phyloP scores from a whole-genome alignment of 2,113 vertebrate genomes.

The Columbina picui region DNA sequence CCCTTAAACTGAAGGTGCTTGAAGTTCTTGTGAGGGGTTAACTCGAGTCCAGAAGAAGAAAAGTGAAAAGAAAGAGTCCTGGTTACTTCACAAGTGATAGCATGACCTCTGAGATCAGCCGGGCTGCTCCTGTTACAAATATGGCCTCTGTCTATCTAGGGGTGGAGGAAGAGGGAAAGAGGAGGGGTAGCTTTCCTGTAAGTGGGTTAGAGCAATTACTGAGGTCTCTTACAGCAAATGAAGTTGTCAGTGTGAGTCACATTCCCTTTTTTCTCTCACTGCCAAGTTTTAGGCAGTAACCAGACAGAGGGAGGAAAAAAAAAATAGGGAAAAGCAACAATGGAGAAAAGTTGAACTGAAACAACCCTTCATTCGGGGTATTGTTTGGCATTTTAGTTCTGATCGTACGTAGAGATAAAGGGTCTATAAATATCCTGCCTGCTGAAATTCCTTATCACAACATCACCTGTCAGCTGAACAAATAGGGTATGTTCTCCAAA shows the following conservation, averaged over 20 bases:
- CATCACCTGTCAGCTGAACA: slow-evolving; percentile 53
- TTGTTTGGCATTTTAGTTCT: slow-evolving; percentile 52
- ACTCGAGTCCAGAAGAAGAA: background rate
- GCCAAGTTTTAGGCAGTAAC: slow-evolving; percentile 62
- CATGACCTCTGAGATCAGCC: background rate
- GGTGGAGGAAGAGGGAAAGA: slow-evolving; percentile 14
- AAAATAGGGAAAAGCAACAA: slow-evolving; percentile 47
- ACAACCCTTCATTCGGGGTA: slow-evolving; percentile 38
- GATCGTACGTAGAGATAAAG: slow-evolving; percentile 47
- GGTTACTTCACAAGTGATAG: background rate
- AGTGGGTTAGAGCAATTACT: slow-evolving; percentile 64
- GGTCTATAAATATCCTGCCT: slow-evolving; percentile 67
- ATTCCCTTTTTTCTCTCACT: slow-evolving; percentile 37
- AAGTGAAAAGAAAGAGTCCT: background rate
- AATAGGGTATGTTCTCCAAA: slow-evolving; percentile 29
- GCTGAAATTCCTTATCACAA: slow-evolving; percentile 55
- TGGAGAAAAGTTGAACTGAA: slow-evolving; percentile 60
- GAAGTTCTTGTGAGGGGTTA: background rate
- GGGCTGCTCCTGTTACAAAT: background rate
- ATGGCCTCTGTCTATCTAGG: background rate
- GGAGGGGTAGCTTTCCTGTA: slow-evolving; percentile 57
- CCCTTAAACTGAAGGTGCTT: background rate
- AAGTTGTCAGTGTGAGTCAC: slow-evolving; percentile 65
- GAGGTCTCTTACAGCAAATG: slow-evolving; percentile 59
- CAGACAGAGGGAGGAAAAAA: background rate